phyloP scores from a whole-genome alignment of 2,113 vertebrate species.

The Sclerurus mexicanus region DNA sequence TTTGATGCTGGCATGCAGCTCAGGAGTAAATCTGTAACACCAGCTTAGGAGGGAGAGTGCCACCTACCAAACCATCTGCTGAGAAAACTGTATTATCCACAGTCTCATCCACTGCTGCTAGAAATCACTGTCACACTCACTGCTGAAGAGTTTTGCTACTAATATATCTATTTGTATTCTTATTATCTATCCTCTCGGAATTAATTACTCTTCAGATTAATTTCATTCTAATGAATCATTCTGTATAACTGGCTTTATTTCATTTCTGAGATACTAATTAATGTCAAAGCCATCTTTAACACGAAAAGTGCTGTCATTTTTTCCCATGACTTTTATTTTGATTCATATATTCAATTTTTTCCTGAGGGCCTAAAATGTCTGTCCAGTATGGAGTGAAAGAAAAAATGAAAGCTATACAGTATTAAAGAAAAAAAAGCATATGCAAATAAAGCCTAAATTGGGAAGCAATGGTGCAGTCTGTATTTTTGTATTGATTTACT shows the following conservation, averaged over 20 bases:
- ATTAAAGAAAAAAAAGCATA: neutral
- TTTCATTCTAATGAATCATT: slow-evolving; percentile 42
- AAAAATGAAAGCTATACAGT: neutral
- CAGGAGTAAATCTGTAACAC: slow-evolving; percentile 16
- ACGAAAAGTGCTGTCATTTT: slow-evolving; percentile 14
- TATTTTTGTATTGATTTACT: neutral
- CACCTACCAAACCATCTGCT: slow-evolving; percentile 65
- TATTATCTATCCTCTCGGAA: neutral
- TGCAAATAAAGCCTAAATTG: neutral
- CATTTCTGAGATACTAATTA: slow-evolving; percentile 26
- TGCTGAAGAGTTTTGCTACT: neutral
- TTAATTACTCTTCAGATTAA: slow-evolving; percentile 37
- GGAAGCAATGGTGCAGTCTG: neutral
- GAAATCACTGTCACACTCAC: neutral
- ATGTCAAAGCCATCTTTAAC: slow-evolving; percentile 9
- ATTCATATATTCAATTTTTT: neutral
- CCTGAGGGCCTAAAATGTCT: neutral
- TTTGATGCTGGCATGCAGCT: neutral
- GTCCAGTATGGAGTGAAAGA: neutral
- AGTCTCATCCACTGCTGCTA: slow-evolving; percentile 15
- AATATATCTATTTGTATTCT: slow-evolving; percentile 28
- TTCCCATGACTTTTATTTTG: slow-evolving; percentile 25
- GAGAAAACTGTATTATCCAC: neutral
- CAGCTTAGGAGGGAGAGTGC: slow-evolving; percentile 17
- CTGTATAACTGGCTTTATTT: neutral